A percentile compares a stretch with the other conserved stretches of the same genome.
These are phyloP conservation scores for Anser cygnoides DNA, from an alignment of 2,113 vertebrate genomes.

Conservation along the genomic window DNA sequence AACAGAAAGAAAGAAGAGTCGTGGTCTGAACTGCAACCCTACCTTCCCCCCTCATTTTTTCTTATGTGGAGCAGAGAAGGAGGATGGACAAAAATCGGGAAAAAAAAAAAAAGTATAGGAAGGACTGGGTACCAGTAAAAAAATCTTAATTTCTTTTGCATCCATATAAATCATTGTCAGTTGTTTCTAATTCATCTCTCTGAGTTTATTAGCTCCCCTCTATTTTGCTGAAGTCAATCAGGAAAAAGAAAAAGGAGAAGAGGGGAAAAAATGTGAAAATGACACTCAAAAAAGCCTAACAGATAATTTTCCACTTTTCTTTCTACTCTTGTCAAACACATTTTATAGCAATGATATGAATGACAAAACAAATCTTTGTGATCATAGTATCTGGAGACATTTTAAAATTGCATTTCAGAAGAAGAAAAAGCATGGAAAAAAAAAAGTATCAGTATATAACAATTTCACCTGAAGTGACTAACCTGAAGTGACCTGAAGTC, in stretches of 20 bases:
- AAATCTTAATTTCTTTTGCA: background rate
- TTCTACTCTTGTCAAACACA: background rate
- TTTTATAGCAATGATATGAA: background rate
- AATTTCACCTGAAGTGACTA: background rate
- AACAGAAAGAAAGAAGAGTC: fast-evolving
- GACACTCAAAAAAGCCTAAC: background rate
- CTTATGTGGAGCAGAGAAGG: background rate
- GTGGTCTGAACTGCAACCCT: background rate
- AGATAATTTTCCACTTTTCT: background rate
- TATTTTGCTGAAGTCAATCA: background rate
- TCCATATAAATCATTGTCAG: background rate
- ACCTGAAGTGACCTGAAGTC: background rate
- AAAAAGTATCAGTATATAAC: background rate
- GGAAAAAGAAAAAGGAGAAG: background rate
- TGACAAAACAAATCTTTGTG: background rate
- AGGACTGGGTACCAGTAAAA: background rate
- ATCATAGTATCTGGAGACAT: background rate
- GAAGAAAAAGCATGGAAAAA: background rate
- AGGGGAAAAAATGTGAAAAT: background rate
- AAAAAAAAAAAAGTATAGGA: background rate
- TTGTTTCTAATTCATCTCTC: background rate
- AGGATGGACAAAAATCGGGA: fast-evolving
- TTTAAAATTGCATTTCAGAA: background rate
- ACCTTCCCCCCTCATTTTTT: background rate
- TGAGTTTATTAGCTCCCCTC: background rate